Conservation (phyloP, 2,888 invertebrate species). For the Germaria angustata region DNA sequence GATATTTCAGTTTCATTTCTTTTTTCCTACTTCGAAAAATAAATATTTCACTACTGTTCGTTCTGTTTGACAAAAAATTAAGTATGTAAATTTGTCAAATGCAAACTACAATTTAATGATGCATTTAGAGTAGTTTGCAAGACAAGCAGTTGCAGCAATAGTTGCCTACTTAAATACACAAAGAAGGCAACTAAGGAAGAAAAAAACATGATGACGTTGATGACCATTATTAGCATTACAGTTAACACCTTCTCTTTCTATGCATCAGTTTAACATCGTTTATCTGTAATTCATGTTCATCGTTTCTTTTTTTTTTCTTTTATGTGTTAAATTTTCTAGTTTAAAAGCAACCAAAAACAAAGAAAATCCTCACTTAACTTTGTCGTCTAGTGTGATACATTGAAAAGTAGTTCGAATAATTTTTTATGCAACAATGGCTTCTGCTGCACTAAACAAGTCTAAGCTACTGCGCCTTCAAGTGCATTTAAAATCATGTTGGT, state of each 20-base stretch:
- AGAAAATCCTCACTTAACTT: slow-evolving; percentile 43
- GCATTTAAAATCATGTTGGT: slow-evolving; percentile 37
- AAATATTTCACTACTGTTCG: slow-evolving; percentile 35
- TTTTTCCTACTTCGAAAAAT: slow-evolving; percentile 3
- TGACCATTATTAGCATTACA: slow-evolving; percentile 63
- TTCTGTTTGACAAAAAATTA: slow-evolving; percentile 57
- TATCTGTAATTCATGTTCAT: neutral
- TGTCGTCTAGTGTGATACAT: slow-evolving; percentile 37
- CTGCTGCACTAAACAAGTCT: slow-evolving; percentile 1
- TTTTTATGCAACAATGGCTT: slow-evolving; percentile 39
- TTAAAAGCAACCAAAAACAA: neutral
- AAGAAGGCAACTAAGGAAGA: neutral
- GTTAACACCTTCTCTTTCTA: slow-evolving; percentile 58
- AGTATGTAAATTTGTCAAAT: slow-evolving; percentile 59
- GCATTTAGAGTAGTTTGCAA: slow-evolving; percentile 50
- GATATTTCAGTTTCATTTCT: neutral
- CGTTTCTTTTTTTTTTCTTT: neutral
- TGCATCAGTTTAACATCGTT: slow-evolving; percentile 26
- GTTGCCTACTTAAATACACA: slow-evolving; percentile 50
- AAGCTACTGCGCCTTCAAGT: slow-evolving; percentile 28
- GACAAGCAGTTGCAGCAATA: slow-evolving; percentile 3
- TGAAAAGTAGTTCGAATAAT: slow-evolving; percentile 30
- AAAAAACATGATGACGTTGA: slow-evolving; percentile 26
- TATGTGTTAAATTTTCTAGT: neutral
- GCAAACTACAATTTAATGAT: slow-evolving; percentile 64